phyloP scores from a whole-genome alignment of 2,113 vertebrate species.

The Salminus brasiliensis region DNA sequence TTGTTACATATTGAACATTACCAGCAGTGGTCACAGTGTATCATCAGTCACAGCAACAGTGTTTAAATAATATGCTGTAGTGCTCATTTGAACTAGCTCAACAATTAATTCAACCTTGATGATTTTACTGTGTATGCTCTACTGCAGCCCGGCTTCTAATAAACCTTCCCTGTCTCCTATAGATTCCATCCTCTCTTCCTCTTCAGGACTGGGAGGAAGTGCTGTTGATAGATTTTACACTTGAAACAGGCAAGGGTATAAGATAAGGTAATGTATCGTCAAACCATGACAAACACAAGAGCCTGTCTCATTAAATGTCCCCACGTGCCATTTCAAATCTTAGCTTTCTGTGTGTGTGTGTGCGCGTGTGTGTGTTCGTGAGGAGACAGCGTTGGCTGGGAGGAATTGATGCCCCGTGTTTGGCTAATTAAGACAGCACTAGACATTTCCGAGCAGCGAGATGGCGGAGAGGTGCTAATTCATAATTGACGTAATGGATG shows the following conservation, averaged over 20 bases:
- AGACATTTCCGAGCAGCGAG: constrained; percentile 79
- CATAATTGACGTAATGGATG: constrained; percentile 92
- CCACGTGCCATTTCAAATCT: constrained; percentile 73
- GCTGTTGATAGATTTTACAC: constrained; percentile 65
- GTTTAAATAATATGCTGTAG: too few species aligned
- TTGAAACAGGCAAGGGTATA: constrained; percentile 64
- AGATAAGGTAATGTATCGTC: constrained; percentile 64
- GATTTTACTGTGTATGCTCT: constrained; percentile 2
- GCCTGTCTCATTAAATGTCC: constrained; percentile 73
- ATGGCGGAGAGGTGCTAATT: constrained; percentile 81
- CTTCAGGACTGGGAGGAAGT: too few species aligned
- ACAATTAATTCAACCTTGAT: neutral
- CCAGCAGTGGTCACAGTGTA: too few species aligned
- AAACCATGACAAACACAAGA: constrained; percentile 68
- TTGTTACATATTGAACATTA: too few species aligned
- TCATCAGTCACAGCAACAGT: too few species aligned
- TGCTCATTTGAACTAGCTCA: neutral
- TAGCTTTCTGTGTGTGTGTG: constrained; percentile 45
- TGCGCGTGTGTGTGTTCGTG: constrained; percentile 25
- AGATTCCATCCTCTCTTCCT: constrained; percentile 4
- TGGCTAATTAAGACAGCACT: constrained; percentile 87
- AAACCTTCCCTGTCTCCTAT: constrained; percentile 32
- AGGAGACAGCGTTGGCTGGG: constrained; percentile 60
- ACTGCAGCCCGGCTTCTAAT: constrained; percentile 6
- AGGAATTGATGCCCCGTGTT: constrained; percentile 73